A percentile compares a stretch with the other conserved stretches of the same genome.
phyloP scores from a whole-genome alignment of 1,140 invertebrate species.

The Microplitis demolitor region DNA sequence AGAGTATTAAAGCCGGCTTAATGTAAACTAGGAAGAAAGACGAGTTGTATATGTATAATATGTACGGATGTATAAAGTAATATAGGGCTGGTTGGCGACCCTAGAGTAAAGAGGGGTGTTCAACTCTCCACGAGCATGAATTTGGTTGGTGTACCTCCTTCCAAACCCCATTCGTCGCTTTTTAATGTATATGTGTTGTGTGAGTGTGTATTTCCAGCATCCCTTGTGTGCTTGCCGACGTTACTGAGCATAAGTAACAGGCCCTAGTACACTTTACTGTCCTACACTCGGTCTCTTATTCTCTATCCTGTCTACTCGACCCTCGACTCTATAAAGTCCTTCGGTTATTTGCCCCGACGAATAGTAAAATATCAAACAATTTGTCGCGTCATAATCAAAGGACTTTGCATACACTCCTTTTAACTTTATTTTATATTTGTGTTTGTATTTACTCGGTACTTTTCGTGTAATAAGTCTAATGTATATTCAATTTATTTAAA shows the following conservation, averaged over 20 bases:
- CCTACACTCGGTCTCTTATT: too few species aligned
- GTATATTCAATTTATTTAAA: too few species aligned
- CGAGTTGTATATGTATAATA: not conserved
- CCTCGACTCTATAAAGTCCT: slow-evolving; percentile 45
- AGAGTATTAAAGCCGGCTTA: slow-evolving; percentile 20
- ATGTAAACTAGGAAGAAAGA: slow-evolving; percentile 12
- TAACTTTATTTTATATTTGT: not conserved
- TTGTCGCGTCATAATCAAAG: slow-evolving; percentile 38
- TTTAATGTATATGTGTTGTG: too few species aligned
- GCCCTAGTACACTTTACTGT: slow-evolving; percentile 15
- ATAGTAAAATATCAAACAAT: slow-evolving; percentile 43
- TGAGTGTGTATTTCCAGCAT: not conserved
- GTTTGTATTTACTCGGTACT: not conserved
- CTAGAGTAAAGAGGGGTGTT: slow-evolving; percentile 49
- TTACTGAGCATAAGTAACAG: slow-evolving; percentile 52
- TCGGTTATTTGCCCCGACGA: slow-evolving; percentile 48
- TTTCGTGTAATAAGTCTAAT: not conserved
- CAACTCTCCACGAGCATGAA: slow-evolving; percentile 51
- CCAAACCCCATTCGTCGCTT: not conserved
- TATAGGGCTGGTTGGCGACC: slow-evolving; percentile 52
- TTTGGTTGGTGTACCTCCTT: slow-evolving; percentile 39
- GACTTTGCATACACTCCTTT: not conserved
- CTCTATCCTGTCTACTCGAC: slow-evolving; percentile 13
- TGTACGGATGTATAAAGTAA: slow-evolving; percentile 45
- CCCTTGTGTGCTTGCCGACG: slow-evolving; percentile 38